Base-by-base conservation (phyloP, 2,888 invertebrate genomes). In the Nephrocerus scutellatus region DNA sequence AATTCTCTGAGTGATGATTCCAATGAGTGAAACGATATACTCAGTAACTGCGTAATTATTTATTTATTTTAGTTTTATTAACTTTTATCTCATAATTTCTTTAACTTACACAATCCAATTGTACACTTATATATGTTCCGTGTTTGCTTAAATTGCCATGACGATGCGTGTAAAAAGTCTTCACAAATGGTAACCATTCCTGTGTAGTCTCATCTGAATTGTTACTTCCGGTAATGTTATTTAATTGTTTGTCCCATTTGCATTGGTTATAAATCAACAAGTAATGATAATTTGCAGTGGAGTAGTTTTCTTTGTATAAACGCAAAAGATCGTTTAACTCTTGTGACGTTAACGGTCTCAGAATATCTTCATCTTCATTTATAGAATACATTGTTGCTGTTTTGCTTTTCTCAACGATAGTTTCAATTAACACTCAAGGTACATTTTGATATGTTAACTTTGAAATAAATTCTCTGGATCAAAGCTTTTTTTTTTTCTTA, bases 51-150 rank as follows among this genome's bases (percentile, higher is more conserved):
- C 15, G 9, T 6, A 22, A 28, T 25, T 14, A 39, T 16, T 18
- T 16, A 2, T 25, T 26, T 9, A 33, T 21, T 23, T 36, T 24
- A n/a, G n/a, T n/a, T 7, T 8, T 12, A 21, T 10, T 6, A 13
- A 22, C 16, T 9, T 12, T 12, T 8, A 8, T 15, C 12, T 6
- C 13, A 13, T 6, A 6, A 5, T 20, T 6, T 13, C 15, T 16
- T 25, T 8, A 19, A 46, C 40, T 41, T 36, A 54, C 54, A 18
- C 54, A 35, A 48, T 63, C 63, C 9, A 44, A 48, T 34, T 63
- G 62, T 6, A 63, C 44, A 19, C 58, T 60, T 2, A 64, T 52
- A 36, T 59, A 63, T 6, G 65, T 64, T 24, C 65, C 63, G 39
- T 50, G 48, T 6, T 30, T 40, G 0, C 53, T 46, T 35, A 63